Percentiles rank a stretch among this genome's conserved stretches.
phyloP scores from a whole-genome alignment of 2,888 invertebrate genomes.

The Empis livida region DNA sequence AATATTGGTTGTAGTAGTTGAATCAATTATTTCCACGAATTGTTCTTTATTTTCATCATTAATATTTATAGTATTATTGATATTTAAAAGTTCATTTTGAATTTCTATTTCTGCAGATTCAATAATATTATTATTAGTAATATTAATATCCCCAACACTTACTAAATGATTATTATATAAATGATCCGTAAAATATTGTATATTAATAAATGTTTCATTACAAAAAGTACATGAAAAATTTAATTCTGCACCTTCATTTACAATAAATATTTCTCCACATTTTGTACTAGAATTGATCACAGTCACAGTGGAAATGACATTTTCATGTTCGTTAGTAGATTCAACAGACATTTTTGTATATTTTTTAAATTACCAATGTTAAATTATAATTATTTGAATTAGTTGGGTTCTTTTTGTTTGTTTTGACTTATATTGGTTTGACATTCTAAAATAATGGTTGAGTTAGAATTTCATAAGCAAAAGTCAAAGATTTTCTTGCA shows the following conservation, averaged over 20 bases:
- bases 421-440: too few relatives aligned
- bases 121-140: background rate
- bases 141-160: background rate
- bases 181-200: background rate
- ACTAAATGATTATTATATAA: background rate
- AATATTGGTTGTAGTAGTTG: too few relatives aligned
- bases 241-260: background rate
- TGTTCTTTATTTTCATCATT: background rate
- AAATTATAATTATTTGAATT: too few relatives aligned
- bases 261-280: background rate
- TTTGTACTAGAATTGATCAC: background rate
- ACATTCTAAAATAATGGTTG: too few relatives aligned
- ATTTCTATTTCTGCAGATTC: background rate
- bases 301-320: too few relatives aligned
- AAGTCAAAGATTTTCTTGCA: too few relatives aligned
- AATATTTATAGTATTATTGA: background rate
- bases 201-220: background rate
- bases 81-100: background rate
- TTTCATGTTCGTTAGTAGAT: too few relatives aligned
- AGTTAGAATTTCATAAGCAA: too few relatives aligned
- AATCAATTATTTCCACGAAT: too few relatives aligned
- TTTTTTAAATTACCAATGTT: too few relatives aligned
- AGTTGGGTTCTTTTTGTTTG: too few relatives aligned
- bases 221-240: constrained; percentile 1
- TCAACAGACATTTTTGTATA: too few relatives aligned